Conservation (phyloP, 1,140 invertebrate species). For the Brachionus rotundiformis region DNA sequence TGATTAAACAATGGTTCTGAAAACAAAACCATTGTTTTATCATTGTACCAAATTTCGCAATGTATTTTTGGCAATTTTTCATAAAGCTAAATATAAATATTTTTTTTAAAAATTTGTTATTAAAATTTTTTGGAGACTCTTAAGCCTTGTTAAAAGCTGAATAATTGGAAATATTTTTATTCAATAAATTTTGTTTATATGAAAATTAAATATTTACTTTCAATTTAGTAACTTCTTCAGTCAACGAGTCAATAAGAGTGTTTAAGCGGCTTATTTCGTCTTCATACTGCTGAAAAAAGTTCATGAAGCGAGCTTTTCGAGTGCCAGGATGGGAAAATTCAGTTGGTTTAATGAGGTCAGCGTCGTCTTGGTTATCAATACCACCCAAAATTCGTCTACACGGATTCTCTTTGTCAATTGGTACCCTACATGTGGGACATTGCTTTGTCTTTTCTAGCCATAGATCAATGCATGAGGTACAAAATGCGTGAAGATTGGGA, state of each 20-base stretch:
- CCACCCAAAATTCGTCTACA: conserved; percentile 58
- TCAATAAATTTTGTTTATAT: too few relatives aligned
- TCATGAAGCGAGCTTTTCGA: conserved; percentile 17
- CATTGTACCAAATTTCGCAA: too few relatives aligned
- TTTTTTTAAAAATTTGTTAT: too few relatives aligned
- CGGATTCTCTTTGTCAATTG: conserved; percentile 57
- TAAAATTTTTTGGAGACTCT: too few relatives aligned
- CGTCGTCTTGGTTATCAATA: conserved; percentile 16
- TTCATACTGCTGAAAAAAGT: conserved; percentile 41
- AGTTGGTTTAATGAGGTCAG: conserved; percentile 10
- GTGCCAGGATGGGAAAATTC: conserved; percentile 4
- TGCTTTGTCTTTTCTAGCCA: conserved; percentile 61
- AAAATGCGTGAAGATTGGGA: conserved; percentile 63
- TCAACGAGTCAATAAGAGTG: conserved; percentile 57
- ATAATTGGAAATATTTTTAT: too few relatives aligned
- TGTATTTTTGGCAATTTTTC: too few relatives aligned
- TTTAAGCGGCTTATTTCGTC: conserved; percentile 34
- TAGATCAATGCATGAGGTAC: conserved; percentile 59
- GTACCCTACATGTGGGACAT: conserved; percentile 60
- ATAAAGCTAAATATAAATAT: too few relatives aligned
- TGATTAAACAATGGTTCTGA: too few relatives aligned
- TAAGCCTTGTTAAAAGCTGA: too few relatives aligned
- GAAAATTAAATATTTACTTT: too few relatives aligned
- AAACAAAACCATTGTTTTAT: too few relatives aligned
- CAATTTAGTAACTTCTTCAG: conserved; percentile 56